Evolutionary conservation across 2,888 invertebrate genomes (phyloP).

Genomic region (Stenichneumon culpator): DNA sequence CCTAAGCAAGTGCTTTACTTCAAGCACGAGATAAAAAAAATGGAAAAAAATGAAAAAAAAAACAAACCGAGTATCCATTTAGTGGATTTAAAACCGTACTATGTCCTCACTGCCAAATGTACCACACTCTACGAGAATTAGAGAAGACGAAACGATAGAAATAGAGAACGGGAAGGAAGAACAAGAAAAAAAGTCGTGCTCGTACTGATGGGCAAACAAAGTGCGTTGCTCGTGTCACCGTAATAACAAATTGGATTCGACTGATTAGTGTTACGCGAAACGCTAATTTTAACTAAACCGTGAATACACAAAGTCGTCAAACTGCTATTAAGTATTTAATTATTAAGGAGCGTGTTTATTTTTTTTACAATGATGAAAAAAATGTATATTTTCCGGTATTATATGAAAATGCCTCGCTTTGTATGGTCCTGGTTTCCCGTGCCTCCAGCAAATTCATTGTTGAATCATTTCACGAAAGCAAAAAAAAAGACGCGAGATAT

Average conservation of each 20-base stretch:
- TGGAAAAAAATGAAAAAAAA: constrained; percentile 54
- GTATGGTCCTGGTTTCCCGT: constrained; percentile 75
- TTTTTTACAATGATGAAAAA: constrained; percentile 81
- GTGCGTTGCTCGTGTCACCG: constrained; percentile 70
- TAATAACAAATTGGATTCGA: constrained; percentile 74
- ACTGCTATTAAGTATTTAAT: constrained; percentile 84
- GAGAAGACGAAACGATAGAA: constrained; percentile 55
- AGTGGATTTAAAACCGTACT: constrained; percentile 75
- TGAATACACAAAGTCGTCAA: constrained; percentile 71
- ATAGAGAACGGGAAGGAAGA: constrained; percentile 26
- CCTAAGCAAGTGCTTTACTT: constrained; percentile 27
- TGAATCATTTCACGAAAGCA: background rate
- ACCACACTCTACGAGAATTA: constrained; percentile 74
- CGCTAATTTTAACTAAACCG: constrained; percentile 80
- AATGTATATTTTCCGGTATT: constrained; percentile 85
- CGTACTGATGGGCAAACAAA: constrained; percentile 72
- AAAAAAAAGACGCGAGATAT: background rate
- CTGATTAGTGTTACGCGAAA: constrained; percentile 80
- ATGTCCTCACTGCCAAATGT: constrained; percentile 84
- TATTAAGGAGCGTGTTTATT: constrained; percentile 84
- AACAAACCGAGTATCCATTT: constrained; percentile 67
- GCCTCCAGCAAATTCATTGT: constrained; percentile 52
- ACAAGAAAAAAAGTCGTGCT: constrained; percentile 74
- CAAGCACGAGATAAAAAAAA: constrained; percentile 50
- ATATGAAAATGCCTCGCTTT: constrained; percentile 84